phyloP scores from a whole-genome alignment of 2,888 invertebrate species.

The Pseudococcus longispinus region DNA sequence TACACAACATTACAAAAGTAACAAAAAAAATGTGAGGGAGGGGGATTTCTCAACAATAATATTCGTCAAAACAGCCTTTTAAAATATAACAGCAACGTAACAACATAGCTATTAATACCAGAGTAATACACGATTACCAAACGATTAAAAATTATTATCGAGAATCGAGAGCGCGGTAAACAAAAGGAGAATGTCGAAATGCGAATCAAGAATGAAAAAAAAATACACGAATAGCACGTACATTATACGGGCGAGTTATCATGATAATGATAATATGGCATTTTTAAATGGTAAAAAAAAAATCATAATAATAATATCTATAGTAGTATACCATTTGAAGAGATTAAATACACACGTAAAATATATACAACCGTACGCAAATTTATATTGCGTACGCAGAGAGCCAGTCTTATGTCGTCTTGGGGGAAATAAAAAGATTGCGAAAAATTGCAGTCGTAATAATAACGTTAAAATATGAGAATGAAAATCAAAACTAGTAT shows the following conservation, averaged over 20 bases:
- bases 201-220: neutral
- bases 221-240: neutral
- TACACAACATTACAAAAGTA: slow-evolving; percentile 30
- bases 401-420: slow-evolving; percentile 14
- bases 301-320: neutral
- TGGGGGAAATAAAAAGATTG: neutral
- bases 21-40: neutral
- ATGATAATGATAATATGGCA: slow-evolving; percentile 27
- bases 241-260: neutral
- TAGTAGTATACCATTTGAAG: neutral
- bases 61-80: slow-evolving; percentile 41
- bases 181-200: neutral
- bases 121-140: neutral
- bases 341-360: slow-evolving; percentile 2
- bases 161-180: slow-evolving; percentile 8
- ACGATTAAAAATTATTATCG: neutral
- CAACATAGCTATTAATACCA: slow-evolving; percentile 8
- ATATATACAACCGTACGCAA: neutral
- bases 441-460: slow-evolving; percentile 1
- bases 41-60: slow-evolving; percentile 26
- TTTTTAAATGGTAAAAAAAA: slow-evolving; percentile 23
- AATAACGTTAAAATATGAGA: neutral
- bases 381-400: neutral
- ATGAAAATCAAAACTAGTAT: neutral
- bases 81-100: slow-evolving; percentile 13